Percentiles rank a stretch among this genome's conserved stretches.
Evolutionary conservation across 2,113 vertebrate genomes (phyloP).

Genomic region (Phrynosoma blainvillii): DNA sequence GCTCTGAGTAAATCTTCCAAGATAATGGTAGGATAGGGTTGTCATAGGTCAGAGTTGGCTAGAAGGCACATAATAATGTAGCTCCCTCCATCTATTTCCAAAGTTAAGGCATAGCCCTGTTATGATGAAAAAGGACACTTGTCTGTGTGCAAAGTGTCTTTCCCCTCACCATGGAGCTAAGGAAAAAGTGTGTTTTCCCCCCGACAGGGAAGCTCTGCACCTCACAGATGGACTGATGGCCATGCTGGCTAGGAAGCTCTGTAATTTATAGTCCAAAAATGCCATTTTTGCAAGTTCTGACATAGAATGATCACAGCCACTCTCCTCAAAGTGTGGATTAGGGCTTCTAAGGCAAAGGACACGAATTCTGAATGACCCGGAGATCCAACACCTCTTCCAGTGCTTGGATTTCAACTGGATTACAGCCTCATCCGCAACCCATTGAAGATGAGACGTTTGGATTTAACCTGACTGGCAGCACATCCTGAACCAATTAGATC

Average conservation of each 20-base stretch:
- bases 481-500: constrained; percentile 22
- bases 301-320: neutral
- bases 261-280: neutral
- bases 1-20: too few species aligned
- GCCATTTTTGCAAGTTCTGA: neutral
- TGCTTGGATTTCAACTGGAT: constrained; percentile 25
- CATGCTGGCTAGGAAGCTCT: too few species aligned
- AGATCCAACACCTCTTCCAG: neutral
- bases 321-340: neutral
- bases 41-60: too few species aligned
- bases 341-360: constrained; percentile 20
- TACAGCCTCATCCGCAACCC: neutral
- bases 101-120: neutral
- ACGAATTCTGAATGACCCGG: neutral
- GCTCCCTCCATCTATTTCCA: too few species aligned
- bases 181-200: neutral
- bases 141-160: neutral
- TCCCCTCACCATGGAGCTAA: neutral
- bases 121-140: neutral
- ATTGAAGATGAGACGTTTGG: constrained; percentile 5
- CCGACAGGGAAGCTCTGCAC: too few species aligned
- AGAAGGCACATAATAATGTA: too few species aligned
- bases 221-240: too few species aligned
- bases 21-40: too few species aligned
- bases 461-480: constrained; percentile 2